Conservation (phyloP, 2,797 vertebrate species). For the Chromis chromis region DNA sequence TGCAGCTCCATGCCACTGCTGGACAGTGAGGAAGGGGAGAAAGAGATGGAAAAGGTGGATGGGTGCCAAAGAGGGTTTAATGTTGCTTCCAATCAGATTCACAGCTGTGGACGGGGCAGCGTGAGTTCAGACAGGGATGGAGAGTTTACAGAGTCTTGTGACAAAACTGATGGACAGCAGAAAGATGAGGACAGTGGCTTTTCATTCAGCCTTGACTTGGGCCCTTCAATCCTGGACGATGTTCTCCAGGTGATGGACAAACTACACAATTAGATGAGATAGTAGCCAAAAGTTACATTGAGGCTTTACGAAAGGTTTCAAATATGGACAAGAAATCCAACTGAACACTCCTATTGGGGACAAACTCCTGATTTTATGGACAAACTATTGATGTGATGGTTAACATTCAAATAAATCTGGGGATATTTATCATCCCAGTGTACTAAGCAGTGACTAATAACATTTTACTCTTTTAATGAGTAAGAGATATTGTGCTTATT, state of each 20-base stretch:
- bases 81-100: slow-evolving; percentile 31
- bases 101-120: slow-evolving; percentile 63
- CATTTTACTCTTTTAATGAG: neutral
- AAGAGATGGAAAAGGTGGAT: slow-evolving; percentile 53
- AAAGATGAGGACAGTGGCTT: slow-evolving; percentile 81
- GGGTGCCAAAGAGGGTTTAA: slow-evolving; percentile 33
- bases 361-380: slow-evolving; percentile 3
- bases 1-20: slow-evolving; percentile 82
- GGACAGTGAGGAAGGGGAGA: slow-evolving; percentile 73
- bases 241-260: slow-evolving; percentile 93
- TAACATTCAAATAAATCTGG: slow-evolving; percentile 4
- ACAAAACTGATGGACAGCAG: slow-evolving; percentile 63
- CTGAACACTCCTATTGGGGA: neutral
- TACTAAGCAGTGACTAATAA: slow-evolving; percentile 6
- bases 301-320: slow-evolving; percentile 6
- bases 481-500: neutral
- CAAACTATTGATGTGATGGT: slow-evolving; percentile 1
- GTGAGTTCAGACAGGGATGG: slow-evolving; percentile 72
- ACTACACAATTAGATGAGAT: slow-evolving; percentile 68
- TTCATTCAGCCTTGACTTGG: slow-evolving; percentile 93
- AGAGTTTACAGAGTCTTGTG: slow-evolving; percentile 66
- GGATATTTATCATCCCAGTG: neutral
- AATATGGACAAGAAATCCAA: slow-evolving; percentile 9
- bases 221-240: slow-evolving; percentile 93
- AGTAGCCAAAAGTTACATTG: neutral